phyloP scores from a whole-genome alignment of 1,140 invertebrate genomes.

The Chrysoperla carnea region DNA sequence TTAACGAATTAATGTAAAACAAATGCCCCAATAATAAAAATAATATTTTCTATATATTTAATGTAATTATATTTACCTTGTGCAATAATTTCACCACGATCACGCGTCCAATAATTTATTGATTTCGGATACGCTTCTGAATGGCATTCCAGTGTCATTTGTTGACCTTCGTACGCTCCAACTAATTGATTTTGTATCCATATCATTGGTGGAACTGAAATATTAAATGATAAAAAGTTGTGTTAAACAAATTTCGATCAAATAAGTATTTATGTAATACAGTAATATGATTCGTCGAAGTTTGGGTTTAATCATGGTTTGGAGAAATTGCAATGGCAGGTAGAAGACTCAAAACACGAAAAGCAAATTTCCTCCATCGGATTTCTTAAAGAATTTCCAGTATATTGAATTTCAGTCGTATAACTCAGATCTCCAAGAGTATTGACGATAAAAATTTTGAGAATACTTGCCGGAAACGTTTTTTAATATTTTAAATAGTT shows the following conservation, averaged over 20 bases:
- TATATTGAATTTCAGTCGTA: too few relatives aligned
- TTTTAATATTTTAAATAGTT: too few relatives aligned
- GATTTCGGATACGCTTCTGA: constrained; percentile 76
- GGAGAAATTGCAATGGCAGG: too few relatives aligned
- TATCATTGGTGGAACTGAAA: constrained; percentile 65
- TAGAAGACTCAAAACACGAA: too few relatives aligned
- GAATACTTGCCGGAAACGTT: too few relatives aligned
- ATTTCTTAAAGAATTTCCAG: too few relatives aligned
- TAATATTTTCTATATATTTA: not conserved
- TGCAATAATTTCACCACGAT: constrained; percentile 61
- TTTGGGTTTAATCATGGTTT: too few relatives aligned
- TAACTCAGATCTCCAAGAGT: too few relatives aligned
- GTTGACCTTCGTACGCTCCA: constrained; percentile 55
- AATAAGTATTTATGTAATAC: too few relatives aligned
- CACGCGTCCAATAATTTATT: constrained; percentile 69
- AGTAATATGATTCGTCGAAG: too few relatives aligned
- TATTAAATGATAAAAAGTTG: constrained; percentile 2
- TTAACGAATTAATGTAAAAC: not conserved
- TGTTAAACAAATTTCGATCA: not conserved
- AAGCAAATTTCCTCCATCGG: too few relatives aligned
- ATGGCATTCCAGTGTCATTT: constrained; percentile 60
- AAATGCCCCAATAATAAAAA: not conserved
- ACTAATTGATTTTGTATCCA: constrained; percentile 72
- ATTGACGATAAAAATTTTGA: too few relatives aligned
- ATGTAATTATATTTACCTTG: constrained; percentile 37